phyloP scores from a whole-genome alignment of 2,797 vertebrate genomes.

The Peromyscus eremicus region DNA sequence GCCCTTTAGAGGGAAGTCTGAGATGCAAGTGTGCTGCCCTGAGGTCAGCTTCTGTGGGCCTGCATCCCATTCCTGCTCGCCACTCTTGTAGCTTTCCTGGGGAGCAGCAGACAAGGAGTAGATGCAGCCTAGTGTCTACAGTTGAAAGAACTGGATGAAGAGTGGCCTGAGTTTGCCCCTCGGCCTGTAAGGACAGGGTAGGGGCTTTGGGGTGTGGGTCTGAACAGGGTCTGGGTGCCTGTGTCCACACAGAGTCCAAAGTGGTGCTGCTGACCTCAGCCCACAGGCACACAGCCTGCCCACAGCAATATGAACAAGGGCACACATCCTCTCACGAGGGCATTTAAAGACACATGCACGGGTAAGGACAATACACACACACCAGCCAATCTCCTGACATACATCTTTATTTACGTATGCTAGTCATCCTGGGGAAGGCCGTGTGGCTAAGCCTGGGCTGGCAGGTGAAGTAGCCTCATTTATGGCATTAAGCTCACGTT shows the following conservation, averaged over 20 bases:
- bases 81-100: background rate
- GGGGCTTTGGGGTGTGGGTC: background rate
- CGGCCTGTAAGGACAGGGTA: background rate
- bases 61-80: background rate
- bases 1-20: background rate
- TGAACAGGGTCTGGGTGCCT: background rate
- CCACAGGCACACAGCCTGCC: background rate
- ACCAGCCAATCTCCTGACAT: background rate
- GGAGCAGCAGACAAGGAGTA: background rate
- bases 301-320: background rate
- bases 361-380: background rate
- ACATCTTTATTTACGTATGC: background rate
- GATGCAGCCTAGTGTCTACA: background rate
- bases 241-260: constrained; percentile 1
- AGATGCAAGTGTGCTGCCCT: background rate
- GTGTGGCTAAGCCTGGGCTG: background rate
- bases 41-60: background rate
- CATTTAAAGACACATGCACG: background rate
- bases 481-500: background rate
- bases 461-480: background rate
- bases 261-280: background rate
- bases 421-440: background rate
- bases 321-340: background rate
- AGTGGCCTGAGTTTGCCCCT: background rate
- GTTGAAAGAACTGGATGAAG: background rate